phyloP scores from a whole-genome alignment of 2,113 vertebrate genomes.

The Aramus guarauna region DNA sequence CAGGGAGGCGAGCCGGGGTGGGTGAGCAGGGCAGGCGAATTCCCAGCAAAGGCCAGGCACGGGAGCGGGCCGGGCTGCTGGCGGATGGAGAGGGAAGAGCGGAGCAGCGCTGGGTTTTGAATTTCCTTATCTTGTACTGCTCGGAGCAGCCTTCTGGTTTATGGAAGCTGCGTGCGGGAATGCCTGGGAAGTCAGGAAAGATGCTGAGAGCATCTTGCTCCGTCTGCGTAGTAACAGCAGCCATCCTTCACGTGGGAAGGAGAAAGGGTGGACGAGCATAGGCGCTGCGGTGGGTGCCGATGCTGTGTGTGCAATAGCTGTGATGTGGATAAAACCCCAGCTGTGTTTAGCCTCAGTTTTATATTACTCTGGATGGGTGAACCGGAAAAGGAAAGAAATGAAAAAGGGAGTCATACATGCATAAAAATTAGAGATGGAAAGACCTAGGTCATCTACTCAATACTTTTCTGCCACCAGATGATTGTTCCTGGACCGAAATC shows the following conservation, averaged over 20 bases:
- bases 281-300: not conserved
- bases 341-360: not conserved
- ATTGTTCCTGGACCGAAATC: conserved; percentile 17
- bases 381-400: conserved; percentile 43
- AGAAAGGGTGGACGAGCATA: not conserved
- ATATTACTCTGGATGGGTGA: conserved; percentile 1
- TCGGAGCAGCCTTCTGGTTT: not conserved
- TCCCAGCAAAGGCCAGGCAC: not conserved
- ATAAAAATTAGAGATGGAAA: conserved; percentile 4
- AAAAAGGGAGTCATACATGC: not conserved
- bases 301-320: not conserved
- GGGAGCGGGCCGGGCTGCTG: not conserved
- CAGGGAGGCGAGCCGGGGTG: fast-evolving
- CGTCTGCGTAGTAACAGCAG: not conserved
- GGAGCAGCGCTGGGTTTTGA: not conserved
- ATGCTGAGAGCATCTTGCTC: not conserved
- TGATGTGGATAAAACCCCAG: not conserved
- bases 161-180: fast-evolving
- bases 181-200: not conserved
- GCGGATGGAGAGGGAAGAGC: not conserved
- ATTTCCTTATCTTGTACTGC: not conserved
- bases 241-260: not conserved
- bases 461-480: not conserved
- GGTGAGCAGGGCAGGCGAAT: not conserved
- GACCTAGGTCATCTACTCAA: conserved; percentile 15